A percentile compares a stretch with the other conserved stretches of the same genome.
Evolutionary conservation across 2,113 vertebrate genomes (phyloP).

Genomic region (Camelus bactrianus): DNA sequence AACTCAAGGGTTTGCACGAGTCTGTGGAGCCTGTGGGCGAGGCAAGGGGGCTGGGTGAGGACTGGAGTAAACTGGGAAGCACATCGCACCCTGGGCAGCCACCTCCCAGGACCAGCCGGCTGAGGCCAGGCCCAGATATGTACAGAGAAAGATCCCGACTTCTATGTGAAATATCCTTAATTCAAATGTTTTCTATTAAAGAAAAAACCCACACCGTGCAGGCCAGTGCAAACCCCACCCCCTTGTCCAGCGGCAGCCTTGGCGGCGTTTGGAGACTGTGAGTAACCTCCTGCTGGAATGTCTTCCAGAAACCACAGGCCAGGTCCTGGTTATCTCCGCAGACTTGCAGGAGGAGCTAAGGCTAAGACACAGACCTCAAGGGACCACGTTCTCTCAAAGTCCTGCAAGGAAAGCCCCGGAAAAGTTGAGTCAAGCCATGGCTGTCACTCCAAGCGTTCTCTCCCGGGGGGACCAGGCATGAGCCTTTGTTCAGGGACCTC

Average conservation of each 20-base stretch:
- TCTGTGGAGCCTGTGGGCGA: accelerated
- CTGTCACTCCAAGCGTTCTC: neutral
- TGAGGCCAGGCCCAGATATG: neutral
- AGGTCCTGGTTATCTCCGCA: accelerated
- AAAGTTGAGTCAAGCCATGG: accelerated
- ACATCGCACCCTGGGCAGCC: accelerated
- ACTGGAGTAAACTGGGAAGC: accelerated
- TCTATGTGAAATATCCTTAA: neutral
- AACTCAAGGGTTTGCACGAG: neutral
- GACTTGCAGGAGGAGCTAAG: neutral
- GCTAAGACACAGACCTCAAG: too few species aligned
- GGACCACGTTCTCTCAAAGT: neutral
- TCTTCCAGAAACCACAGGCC: neutral
- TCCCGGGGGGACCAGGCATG: neutral
- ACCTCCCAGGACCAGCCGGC: too few species aligned
- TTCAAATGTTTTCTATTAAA: neutral
- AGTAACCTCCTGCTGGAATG: accelerated
- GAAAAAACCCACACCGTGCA: neutral
- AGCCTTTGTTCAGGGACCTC: neutral
- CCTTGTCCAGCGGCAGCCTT: too few species aligned
- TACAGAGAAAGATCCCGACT: neutral
- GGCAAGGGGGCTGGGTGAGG: accelerated
- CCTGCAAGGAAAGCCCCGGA: neutral
- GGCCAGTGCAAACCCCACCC: too few species aligned
- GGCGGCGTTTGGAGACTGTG: accelerated